A percentile compares a stretch with the other conserved stretches of the same genome.
These are phyloP conservation scores for Mormyrops attenuatus DNA, from an alignment of 2,797 vertebrate genomes.

Conservation along the genomic window DNA sequence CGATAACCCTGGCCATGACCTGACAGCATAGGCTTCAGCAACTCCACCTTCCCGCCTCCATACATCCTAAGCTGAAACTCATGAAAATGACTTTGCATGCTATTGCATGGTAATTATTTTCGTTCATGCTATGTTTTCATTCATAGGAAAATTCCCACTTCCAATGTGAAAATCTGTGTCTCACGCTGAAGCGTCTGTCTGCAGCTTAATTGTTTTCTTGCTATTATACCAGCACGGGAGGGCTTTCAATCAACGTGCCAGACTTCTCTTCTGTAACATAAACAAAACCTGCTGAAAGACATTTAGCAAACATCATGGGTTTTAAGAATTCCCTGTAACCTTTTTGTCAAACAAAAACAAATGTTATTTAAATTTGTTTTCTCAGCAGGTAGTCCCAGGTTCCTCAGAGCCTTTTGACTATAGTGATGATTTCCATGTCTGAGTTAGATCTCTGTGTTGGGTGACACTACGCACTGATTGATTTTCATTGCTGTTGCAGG, in stretches of 20 bases:
- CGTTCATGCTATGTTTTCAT: constrained; percentile 50
- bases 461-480: neutral
- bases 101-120: constrained; percentile 61
- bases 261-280: constrained; percentile 68
- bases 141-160: constrained; percentile 63
- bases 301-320: constrained; percentile 70
- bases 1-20: constrained; percentile 26
- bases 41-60: neutral
- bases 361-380: constrained; percentile 73
- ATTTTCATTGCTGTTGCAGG: constrained; percentile 51
- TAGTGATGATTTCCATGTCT: constrained; percentile 23
- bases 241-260: constrained; percentile 70
- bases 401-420: constrained; percentile 39
- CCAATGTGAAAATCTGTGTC: constrained; percentile 61
- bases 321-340: constrained; percentile 57
- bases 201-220: constrained; percentile 73
- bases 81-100: constrained; percentile 52
- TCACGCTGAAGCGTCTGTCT: constrained; percentile 66
- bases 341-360: constrained; percentile 47
- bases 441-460: neutral
- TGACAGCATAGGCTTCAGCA: constrained; percentile 49
- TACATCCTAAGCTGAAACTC: constrained; percentile 68
- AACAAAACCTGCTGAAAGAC: constrained; percentile 66
- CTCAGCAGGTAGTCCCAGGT: constrained; percentile 65
- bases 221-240: constrained; percentile 58